A percentile compares a stretch with the other conserved stretches of the same genome.
phyloP scores from a whole-genome alignment of 1,140 invertebrate genomes.

The Heliconius melpomene region DNA sequence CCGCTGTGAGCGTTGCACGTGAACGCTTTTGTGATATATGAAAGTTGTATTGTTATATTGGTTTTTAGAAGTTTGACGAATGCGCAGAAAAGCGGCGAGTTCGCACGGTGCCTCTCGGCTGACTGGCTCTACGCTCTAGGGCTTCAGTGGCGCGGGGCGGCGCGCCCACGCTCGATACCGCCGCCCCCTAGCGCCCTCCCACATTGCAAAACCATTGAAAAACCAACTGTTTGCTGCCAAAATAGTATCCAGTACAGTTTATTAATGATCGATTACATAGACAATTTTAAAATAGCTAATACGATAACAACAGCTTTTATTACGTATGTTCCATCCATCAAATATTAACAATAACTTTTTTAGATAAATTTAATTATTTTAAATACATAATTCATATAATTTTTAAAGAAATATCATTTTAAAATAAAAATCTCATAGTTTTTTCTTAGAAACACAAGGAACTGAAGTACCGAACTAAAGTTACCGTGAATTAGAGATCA shows the following conservation, averaged over 20 bases:
- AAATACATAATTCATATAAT: background rate
- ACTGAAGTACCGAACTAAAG: background rate
- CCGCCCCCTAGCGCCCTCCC: constrained; percentile 73
- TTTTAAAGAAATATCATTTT: background rate
- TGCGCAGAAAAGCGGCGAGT: constrained; percentile 43
- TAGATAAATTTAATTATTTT: background rate
- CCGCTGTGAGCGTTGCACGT: constrained; percentile 40
- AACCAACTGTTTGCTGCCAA: constrained; percentile 64
- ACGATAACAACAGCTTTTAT: background rate
- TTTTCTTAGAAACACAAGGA: background rate
- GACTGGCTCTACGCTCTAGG: constrained; percentile 60
- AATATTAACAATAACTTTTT: background rate
- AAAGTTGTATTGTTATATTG: constrained; percentile 45
- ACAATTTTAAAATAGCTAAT: background rate
- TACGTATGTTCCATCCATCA: background rate
- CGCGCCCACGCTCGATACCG: constrained; percentile 77
- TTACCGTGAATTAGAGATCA: constrained; percentile 14
- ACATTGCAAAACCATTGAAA: constrained; percentile 76
- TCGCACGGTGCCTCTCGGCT: constrained; percentile 57
- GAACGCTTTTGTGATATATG: constrained; percentile 41
- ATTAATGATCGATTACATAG: constrained; percentile 31
- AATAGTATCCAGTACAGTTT: constrained; percentile 45
- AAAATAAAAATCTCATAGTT: too few relatives aligned
- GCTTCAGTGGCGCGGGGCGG: constrained; percentile 67
- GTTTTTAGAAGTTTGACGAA: constrained; percentile 34